phyloP scores from a whole-genome alignment of 37 sponge, comb jelly and placozoan species.

The Amphimedon queenslandica region DNA sequence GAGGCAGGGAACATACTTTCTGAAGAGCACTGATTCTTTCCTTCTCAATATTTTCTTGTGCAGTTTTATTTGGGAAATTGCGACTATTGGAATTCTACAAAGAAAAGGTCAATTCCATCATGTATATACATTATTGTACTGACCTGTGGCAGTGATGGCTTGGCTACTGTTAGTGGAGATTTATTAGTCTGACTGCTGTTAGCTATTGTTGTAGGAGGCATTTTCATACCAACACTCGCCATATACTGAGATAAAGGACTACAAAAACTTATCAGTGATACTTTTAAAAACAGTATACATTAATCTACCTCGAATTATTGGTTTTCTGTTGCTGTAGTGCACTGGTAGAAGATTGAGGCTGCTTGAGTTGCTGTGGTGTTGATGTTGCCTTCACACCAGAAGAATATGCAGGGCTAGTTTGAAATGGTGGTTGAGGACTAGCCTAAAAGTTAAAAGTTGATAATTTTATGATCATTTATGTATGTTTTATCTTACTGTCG shows the following conservation, averaged over 20 bases:
- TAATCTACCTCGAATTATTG: not conserved
- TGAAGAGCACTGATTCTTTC: conserved; percentile 30
- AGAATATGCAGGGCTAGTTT: not conserved
- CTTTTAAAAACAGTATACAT: too few relatives aligned
- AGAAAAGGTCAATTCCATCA: too few relatives aligned
- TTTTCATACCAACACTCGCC: not conserved
- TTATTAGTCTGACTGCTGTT: not conserved
- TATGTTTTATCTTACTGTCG: not conserved
- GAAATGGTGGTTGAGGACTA: not conserved
- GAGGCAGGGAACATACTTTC: conserved; percentile 20
- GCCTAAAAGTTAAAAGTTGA: not conserved
- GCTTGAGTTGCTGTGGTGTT: not conserved
- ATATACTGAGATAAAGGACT: conserved; percentile 7
- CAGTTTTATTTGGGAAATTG: conserved; percentile 19
- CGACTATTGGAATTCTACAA: conserved; percentile 11
- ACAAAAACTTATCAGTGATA: not conserved
- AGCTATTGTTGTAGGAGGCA: not conserved
- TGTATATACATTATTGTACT: not conserved
- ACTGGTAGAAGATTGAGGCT: not conserved
- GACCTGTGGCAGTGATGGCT: not conserved
- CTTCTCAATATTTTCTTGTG: conserved; percentile 41
- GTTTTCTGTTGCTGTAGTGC: too few relatives aligned
- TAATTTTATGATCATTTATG: not conserved
- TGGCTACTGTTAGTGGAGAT: too few relatives aligned
- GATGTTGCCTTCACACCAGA: not conserved